Base-by-base conservation (phyloP, 1,140 invertebrate species). In the Caenorhabditis tropicalis region DNA sequence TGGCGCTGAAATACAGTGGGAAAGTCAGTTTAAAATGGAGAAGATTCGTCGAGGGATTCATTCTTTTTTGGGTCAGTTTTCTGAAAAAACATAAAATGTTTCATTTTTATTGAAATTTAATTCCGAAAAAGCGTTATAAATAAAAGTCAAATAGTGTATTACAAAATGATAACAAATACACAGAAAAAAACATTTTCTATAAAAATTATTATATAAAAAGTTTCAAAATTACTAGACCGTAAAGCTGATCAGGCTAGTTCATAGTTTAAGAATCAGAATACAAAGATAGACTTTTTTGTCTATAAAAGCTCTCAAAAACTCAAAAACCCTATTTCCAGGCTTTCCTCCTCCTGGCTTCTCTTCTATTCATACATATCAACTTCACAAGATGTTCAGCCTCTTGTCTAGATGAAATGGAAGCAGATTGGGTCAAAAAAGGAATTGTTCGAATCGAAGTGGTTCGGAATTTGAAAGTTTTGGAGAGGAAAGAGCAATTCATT, bases 381-480 rank as follows among this genome's bases (percentile, higher is more conserved):
- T 98, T 98, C 92, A 96, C 96, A 81, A 94, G 95, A 88, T 94
- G 95, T 88, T 96, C 97, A 29, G 95, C 96, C 48, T 96, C 96
- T 88, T 99, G 97, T 92, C 93, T 99, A 86, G 94, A 96, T 90
- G 94, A 96, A 91, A 94, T 98, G 33, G 94, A 95, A 91, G 93
- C 95, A 87, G 94, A 94, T 24, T 99, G 97, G 97, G 97, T 97
- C 1, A 93, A 95, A 83, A 95, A 98, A 49, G 80, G 98, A 16
- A 96, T 99, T 87, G 92, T 99, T 3, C 92, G 96, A 88, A 96
- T 99, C n/a, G 97, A 99, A 93, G 97, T 99, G 88, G 93, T 97
- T 65, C 93, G 94, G 86, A 95, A 96, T 88, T 80, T 89, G 82
- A 48, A 83, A 15, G 81, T 87, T 7, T 53, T 88, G 19, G 48